Evolutionary conservation across 1,140 invertebrate genomes (phyloP), one percentile per base, ranked within the genome.

Genomic region (Euwallacea similis): DNA sequence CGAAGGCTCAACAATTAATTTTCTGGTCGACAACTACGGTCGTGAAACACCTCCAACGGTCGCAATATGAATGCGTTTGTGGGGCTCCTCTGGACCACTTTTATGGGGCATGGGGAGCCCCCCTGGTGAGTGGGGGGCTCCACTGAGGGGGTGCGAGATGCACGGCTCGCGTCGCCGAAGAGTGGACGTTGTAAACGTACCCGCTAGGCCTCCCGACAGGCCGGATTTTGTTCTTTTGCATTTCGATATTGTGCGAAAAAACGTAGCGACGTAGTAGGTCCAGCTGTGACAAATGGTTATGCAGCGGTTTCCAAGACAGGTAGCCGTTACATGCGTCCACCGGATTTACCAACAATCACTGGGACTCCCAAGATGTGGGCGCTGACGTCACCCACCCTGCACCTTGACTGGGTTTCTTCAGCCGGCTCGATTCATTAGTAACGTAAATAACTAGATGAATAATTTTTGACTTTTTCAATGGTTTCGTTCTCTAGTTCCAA

Each of bases 11-110:
- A 68, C 10, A 67, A 64, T 47, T 43, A 70, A 71, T 71, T 71
- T 46, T 66, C 63, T 71, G 69, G 63, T 33, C 21, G 21, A 33
- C 21, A 33, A 33, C 21, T 33, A 33, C 21, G 21, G 21, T 47
- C 69, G 69, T 71, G 62, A 71, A 71, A 54, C 69, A 65, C 69
- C 44, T 60, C 42, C 16, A 70, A 70, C 69, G 55, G 61, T 65
- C 41, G 60, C 21, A 43, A 42, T 62, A 69, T 59, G 69, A 71
- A 71, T 71, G 69, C 58, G 62, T 13, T 21, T 16, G 41, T 53
- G 62, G 53, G 60, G 33, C n/a, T 46, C 16, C 21, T 42, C 43
- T 21, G 13, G 43, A 53, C 9, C 44, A 66, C 69, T 71, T 71
- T 71, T 71, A 71, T 70, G 68, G 68, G 68, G 68, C 44, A 16